Base-by-base conservation (phyloP, 2,113 vertebrate species). In the Gymnogyps californianus region DNA sequence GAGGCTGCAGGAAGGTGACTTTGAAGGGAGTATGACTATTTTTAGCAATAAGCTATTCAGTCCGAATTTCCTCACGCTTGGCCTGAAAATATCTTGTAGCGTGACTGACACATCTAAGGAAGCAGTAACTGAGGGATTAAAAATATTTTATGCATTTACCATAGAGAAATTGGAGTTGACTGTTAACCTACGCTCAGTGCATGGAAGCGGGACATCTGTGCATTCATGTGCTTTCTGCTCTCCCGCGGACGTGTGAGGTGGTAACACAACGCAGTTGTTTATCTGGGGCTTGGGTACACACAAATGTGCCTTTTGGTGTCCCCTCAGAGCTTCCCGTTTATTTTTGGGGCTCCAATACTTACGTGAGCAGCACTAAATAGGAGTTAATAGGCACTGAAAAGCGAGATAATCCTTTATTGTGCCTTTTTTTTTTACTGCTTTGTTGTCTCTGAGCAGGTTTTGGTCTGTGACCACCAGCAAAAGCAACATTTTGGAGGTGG, bases 201-300 rank as follows among this genome's bases (percentile, higher is more conserved):
- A 0, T 11, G 9, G 77, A 16, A 36, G 11, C 17, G 21, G 65
- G 29, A 22, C 44, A 11, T 11, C 26, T 13, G 13, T 18, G 61
- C 28, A 8, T 61, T 38, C 12, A 0, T 2, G 24, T 18, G 40
- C 16, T 55, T 55, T 42, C 24, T 61, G 66, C 47, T n/a, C 32
- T 36, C 52, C 52, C 2, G 13, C 34, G 66, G 58, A 38, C 0
- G 1, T 10, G 36, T 6, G 22, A 1, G 3, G 25, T 28, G 38
- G 21, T 18, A 28, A 21, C 40, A 6, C 28, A 3, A 13, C 1
- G 4, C 2, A 8, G 40, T 25, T 29, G 18, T 65, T 42, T 24
- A 10, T 18, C 31, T 65, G 67, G 58, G 25, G 20, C n/a, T 64
- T 17, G 19, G 49, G 24, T 26, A 26, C n/a, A 6, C 49, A 11